These are phyloP conservation scores for Aleadryas rufinucha DNA, from an alignment of 2,113 vertebrate species.

Conservation along the genomic window DNA sequence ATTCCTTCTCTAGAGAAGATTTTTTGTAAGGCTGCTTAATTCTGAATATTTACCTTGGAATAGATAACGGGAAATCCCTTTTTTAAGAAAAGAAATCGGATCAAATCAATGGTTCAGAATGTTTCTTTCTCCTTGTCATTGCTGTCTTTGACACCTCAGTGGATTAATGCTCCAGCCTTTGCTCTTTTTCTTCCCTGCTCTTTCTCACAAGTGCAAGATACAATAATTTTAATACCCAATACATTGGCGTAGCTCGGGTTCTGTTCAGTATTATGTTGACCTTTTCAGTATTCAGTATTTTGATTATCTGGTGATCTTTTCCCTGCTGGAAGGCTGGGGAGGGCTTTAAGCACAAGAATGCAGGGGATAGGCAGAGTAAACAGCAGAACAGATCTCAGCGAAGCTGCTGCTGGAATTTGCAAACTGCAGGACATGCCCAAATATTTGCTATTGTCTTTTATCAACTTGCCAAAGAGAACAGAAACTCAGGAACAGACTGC, in stretches of 20 bases:
- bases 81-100: neutral
- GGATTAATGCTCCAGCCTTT: neutral
- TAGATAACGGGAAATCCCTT: neutral
- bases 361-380: neutral
- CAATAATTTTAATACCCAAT: neutral
- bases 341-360: neutral
- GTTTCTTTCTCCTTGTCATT: neutral
- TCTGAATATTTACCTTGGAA: neutral
- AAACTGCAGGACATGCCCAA: neutral
- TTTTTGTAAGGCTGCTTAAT: neutral
- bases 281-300: slow-evolving; percentile 39
- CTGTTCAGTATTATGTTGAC: neutral
- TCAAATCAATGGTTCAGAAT: neutral
- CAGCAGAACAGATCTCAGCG: neutral
- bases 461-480: neutral
- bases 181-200: neutral
- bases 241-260: neutral
- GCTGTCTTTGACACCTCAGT: neutral
- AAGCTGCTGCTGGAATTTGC: neutral
- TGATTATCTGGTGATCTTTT: slow-evolving; percentile 11
- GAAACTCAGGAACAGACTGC: neutral
- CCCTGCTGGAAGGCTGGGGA: neutral
- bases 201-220: neutral
- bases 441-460: neutral
- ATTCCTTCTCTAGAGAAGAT: neutral